Evolutionary conservation across 2,888 invertebrate species (phyloP), one percentile per base, ranked within the genome.

Genomic region (Seira ritae): DNA sequence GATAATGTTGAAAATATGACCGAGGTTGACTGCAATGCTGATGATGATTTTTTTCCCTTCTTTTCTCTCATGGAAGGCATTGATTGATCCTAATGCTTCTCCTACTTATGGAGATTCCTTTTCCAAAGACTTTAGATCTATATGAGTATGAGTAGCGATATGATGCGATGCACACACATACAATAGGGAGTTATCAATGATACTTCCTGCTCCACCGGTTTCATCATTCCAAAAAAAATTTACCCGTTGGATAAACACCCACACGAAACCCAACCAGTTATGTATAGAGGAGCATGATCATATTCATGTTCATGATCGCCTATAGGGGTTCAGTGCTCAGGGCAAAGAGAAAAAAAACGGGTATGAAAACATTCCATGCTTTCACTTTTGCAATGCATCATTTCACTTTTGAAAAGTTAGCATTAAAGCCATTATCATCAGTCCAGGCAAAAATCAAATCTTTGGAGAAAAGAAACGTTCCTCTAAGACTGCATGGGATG

Each of bases 71-170:
- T n/a, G n/a, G 81, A 81, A 66, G 81, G 76, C 71, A 76, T 67
- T 81, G 81, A 81, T 81, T 81, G 81, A 81, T 81, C 81, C 76
- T 31, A 77, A 19, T 31, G 37, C 37, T 55, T 76, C n/a, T n/a
- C n/a, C n/a, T n/a, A n/a, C n/a, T n/a, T n/a, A n/a, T n/a, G n/a
- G n/a, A n/a, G n/a, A n/a, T n/a, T n/a, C n/a, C n/a, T 69, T 67
- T 65, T 70, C 50, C 67, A 66, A 50, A 55, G 42, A 60, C 17
- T 4, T 3, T 12, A 60, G 17, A 10, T 19, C 12, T 60, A n/a
- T 60, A 60, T 42, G 46, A 42, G 46, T 42, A 12, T 42, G 12
- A 42, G 46, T 12, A 10, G 46, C 46, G 12, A 42, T 12, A 10
- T 42, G n/a, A 42, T 42, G 46, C 46, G 12, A 12, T 12, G 6